Evolutionary conservation across 2,797 vertebrate genomes (phyloP), one percentile per base, ranked within the genome.

Genomic region (Brachyrhaphis roseni): DNA sequence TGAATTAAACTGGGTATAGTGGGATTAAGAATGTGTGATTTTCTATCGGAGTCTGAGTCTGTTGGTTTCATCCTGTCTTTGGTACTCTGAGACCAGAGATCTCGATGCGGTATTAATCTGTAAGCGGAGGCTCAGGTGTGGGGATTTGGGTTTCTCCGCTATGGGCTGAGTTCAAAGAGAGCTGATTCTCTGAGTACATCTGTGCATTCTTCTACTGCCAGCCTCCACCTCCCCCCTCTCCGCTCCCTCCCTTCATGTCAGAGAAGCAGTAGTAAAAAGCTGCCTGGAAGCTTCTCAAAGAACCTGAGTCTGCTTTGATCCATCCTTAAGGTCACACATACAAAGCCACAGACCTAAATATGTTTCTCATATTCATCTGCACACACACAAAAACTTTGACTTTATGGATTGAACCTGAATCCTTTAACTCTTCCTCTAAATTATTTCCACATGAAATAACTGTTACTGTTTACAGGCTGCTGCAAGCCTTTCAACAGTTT

Each of bases 201-300:
- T 92, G 90, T 85, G 87, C 92, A 92, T 91, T 93, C 91, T 90
- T 87, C 82, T 79, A 12, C 81, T 84, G 68, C 23, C 72, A 34
- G 78, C 39, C 47, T 68, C 74, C 53, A 64, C 0, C 18, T 0
- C 34, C 31, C 39, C 23, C 59, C 26, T 62, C 43, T 49, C 62
- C 64, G 28, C 36, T 6, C 20, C 20, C 12, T n/a, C 49, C 41
- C 74, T 82, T 78, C 79, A 46, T 78, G 34, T 78, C 70, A 2
- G 76, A 83, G 73, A 79, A 74, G 77, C 80, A 87, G 92, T 86
- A 86, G 92, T 82, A 80, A 87, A 82, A 88, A 89, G 82, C 86
- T 81, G 83, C 82, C 89, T 91, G 92, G 92, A 93, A 90, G 81
- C 86, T 77, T 86, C 90, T 94, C 92, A 94, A 94, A 95, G 90